Base-by-base conservation (phyloP, 2,113 vertebrate genomes). In the Aegithalos caudatus region DNA sequence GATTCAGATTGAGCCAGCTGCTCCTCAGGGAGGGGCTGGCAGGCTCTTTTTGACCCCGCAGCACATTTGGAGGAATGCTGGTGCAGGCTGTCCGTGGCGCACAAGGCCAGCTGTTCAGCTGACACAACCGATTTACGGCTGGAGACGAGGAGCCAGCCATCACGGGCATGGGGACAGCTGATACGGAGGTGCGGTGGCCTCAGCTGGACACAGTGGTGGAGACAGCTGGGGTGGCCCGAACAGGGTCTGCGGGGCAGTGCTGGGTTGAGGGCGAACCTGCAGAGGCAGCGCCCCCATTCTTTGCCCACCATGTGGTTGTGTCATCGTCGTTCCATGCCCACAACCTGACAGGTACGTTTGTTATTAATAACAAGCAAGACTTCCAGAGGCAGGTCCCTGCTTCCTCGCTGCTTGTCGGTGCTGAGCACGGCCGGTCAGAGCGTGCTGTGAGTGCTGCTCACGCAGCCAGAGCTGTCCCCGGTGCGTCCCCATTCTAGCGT, bases 381-480 rank as follows among this genome's bases (percentile, higher is more conserved):
- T 90, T 90, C 77, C 0, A 0, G 76, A 88, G 76, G 67, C 67
- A 45, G 77, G 37, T 29, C 24, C 47, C 4, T 58, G 80, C 47
- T 64, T 81, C 48, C 65, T 92, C 1, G 0, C 54, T 58, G 76
- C 60, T 67, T 72, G 84, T 84, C 45, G 13, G 66, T 3, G 5
- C 83, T 50, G 66, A 84, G 62, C 12, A 9, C 28, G 50, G 85
- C 80, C 5, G 18, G 66, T 83, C 73, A 54, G 88, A 87, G 48
- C 14, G 1, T 37, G 45, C 67, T 66, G 90, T 50, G 66, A 95
- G 87, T 2, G 4, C 58, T 45, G 42, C 66, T 91, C 15, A 20
- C 71, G 66, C 90, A 96, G 92, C n/a, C 74, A 69, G 94, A 93
- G 94, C 92, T 88, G 94, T 95, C 92, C 93, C 72, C 7, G 1